phyloP scores from a whole-genome alignment of 1,140 invertebrate species.

The Drosophila lacertosa region DNA sequence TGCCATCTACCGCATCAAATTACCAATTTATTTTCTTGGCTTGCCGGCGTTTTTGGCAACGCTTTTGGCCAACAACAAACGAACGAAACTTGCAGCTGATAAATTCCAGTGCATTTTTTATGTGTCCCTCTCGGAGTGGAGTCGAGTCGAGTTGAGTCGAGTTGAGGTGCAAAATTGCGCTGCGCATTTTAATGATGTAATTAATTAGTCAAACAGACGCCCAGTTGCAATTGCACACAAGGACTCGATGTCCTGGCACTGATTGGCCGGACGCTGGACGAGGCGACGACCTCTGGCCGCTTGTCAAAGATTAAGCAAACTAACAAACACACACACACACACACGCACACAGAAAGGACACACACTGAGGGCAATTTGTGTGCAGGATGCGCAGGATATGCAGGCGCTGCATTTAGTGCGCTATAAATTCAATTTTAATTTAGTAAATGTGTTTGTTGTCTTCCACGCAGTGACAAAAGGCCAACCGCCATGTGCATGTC shows the following conservation, averaged over 20 bases:
- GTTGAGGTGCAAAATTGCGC: slow-evolving; percentile 36
- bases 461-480: slow-evolving; percentile 49
- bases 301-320: slow-evolving; percentile 83
- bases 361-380: slow-evolving; percentile 24
- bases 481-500: slow-evolving; percentile 42
- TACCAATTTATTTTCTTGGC: slow-evolving; percentile 81
- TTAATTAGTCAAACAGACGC: slow-evolving; percentile 39
- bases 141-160: too few species aligned
- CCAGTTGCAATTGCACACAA: slow-evolving; percentile 1
- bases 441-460: slow-evolving; percentile 77
- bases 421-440: slow-evolving; percentile 82
- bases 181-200: slow-evolving; percentile 50
- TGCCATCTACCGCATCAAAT: slow-evolving; percentile 70
- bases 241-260: slow-evolving; percentile 43
- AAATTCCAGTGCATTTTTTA: slow-evolving; percentile 37
- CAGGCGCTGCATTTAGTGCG: slow-evolving; percentile 78
- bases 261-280: slow-evolving; percentile 41
- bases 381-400: slow-evolving; percentile 53
- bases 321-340: slow-evolving; percentile 49
- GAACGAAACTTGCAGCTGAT: slow-evolving; percentile 29
- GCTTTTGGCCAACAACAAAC: slow-evolving; percentile 20
- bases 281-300: slow-evolving; percentile 73
- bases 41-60: slow-evolving; percentile 40
- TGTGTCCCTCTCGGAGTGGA: neutral
- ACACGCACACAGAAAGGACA: slow-evolving; percentile 24